phyloP scores from a whole-genome alignment of 2,888 invertebrate species.

The Seira musarum region DNA sequence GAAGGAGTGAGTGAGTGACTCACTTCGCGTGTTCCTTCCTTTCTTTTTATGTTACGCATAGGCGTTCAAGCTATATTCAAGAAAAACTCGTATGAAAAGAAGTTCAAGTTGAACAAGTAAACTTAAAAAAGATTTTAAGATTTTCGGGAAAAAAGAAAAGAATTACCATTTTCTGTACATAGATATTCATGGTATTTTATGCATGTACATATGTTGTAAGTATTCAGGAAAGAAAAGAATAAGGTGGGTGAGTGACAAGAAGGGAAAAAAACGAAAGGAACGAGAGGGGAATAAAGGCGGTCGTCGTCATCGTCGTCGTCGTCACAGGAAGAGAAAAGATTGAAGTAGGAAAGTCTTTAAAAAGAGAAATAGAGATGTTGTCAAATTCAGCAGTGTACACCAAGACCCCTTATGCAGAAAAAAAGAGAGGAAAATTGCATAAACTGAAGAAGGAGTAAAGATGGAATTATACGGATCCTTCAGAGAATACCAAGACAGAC shows the following conservation, averaged over 20 bases:
- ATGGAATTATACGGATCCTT: conserved; percentile 39
- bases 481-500: conserved; percentile 25
- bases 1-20: conserved; percentile 22
- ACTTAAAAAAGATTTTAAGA: conserved; percentile 1
- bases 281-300: conserved; percentile 5
- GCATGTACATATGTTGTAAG: background rate
- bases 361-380: conserved; percentile 49
- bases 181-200: background rate
- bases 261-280: conserved; percentile 20
- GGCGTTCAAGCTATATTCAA: background rate
- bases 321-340: background rate
- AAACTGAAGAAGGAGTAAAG: background rate
- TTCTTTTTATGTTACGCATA: background rate
- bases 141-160: background rate
- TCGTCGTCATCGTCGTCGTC: too few species aligned
- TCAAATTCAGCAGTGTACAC: conserved; percentile 52
- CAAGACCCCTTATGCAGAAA: background rate
- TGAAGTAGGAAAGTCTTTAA: conserved; percentile 7
- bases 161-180: background rate
- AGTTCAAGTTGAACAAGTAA: background rate
- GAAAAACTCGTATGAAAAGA: background rate
- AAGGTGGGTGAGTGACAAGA: conserved; percentile 50
- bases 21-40: background rate
- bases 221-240: conserved; percentile 18
- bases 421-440: background rate